Percentiles rank a stretch among this genome's conserved stretches.
These are phyloP conservation scores for Clarias batrachus DNA, from an alignment of 2,113 vertebrate genomes.

Conservation along the genomic window DNA sequence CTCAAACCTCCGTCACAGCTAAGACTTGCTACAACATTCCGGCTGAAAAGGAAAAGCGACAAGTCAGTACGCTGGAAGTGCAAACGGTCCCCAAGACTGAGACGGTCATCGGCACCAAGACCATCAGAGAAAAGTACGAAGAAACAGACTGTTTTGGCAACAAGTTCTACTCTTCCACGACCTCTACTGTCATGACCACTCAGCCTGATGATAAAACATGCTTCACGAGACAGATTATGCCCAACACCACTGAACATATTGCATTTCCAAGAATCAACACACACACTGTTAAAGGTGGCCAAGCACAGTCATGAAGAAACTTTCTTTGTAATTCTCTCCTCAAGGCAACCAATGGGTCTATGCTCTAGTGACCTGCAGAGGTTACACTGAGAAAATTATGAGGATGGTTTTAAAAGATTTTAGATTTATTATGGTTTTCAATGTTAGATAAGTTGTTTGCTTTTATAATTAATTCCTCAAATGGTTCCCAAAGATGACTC, in stretches of 20 bases:
- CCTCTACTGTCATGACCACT: constrained; percentile 76
- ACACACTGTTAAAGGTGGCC: constrained; percentile 55
- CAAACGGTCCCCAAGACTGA: constrained; percentile 70
- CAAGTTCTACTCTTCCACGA: constrained; percentile 72
- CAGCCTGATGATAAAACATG: constrained; percentile 69
- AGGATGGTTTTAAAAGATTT: background rate
- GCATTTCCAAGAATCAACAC: constrained; percentile 71
- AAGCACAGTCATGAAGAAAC: constrained; percentile 1
- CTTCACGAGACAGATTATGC: constrained; percentile 51
- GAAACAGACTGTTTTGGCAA: constrained; percentile 78
- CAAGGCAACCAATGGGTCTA: background rate
- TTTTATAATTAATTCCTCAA: background rate
- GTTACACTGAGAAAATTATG: background rate
- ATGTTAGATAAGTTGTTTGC: background rate
- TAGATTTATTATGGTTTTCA: background rate
- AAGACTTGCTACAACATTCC: constrained; percentile 51
- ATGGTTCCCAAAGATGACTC: background rate
- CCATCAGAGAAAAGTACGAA: constrained; percentile 78
- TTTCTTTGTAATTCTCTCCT: background rate
- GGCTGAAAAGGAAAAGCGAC: constrained; percentile 61
- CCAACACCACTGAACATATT: constrained; percentile 61
- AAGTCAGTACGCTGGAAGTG: constrained; percentile 79
- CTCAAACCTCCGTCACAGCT: constrained; percentile 54
- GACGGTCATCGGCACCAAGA: constrained; percentile 69
- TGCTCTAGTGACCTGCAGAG: background rate